These are phyloP conservation scores for Myathropa florea DNA, from an alignment of 2,888 invertebrate species.

Conservation along the genomic window DNA sequence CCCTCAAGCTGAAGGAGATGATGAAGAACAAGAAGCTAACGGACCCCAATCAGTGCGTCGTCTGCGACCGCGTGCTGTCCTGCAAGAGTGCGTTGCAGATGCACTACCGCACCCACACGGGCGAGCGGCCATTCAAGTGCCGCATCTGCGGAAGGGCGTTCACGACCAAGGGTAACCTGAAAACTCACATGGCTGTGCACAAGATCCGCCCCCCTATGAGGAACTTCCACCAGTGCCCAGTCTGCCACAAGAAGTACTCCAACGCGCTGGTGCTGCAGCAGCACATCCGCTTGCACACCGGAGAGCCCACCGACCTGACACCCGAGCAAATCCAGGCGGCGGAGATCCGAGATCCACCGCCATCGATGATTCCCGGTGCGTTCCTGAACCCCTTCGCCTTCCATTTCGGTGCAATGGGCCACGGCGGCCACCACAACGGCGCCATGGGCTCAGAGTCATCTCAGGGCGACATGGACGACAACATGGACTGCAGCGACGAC, in stretches of 20 bases:
- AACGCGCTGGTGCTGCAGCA: slow-evolving; percentile 96
- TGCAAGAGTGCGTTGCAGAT: slow-evolving; percentile 99
- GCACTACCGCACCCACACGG: slow-evolving; percentile 88
- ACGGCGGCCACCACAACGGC: slow-evolving; percentile 77
- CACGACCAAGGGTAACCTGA: slow-evolving; percentile 99
- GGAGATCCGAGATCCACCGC: slow-evolving; percentile 90
- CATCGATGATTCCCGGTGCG: slow-evolving; percentile 81
- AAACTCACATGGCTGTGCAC: slow-evolving; percentile 99
- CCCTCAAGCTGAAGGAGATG: slow-evolving; percentile 96
- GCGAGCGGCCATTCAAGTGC: slow-evolving; percentile 93
- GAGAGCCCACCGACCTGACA: slow-evolving; percentile 91
- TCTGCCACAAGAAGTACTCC: slow-evolving; percentile 98
- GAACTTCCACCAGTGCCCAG: slow-evolving; percentile 97
- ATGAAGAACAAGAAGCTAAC: slow-evolving; percentile 98
- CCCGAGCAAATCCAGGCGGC: slow-evolving; percentile 94
- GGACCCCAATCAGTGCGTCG: slow-evolving; percentile 99
- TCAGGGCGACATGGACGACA: slow-evolving; percentile 80
- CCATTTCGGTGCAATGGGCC: slow-evolving; percentile 78
- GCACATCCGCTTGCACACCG: slow-evolving; percentile 96
- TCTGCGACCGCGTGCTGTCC: slow-evolving; percentile 97
- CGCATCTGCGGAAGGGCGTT: slow-evolving; percentile 98
- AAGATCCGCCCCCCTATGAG: slow-evolving; percentile 96
- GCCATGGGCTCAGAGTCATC: slow-evolving; percentile 79
- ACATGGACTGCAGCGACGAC: slow-evolving; percentile 80
- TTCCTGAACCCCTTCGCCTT: slow-evolving; percentile 80